Conservation (phyloP, 2,797 vertebrate species). For the Gymnothorax reevesii region DNA sequence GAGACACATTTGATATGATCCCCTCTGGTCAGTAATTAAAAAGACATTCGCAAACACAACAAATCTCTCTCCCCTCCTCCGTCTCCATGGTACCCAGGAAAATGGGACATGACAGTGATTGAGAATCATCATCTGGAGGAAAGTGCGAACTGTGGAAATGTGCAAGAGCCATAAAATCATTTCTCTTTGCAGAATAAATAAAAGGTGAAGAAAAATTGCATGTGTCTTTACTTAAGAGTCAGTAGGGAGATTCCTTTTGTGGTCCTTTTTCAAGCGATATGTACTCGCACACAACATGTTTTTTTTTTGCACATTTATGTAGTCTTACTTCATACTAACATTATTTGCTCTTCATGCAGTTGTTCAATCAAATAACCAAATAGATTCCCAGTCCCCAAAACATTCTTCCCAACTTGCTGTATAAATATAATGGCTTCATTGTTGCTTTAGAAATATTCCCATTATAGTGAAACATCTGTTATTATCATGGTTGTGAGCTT, state of each 20-base stretch:
- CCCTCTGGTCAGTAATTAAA: constrained; percentile 4
- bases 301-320: neutral
- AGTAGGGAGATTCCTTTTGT: neutral
- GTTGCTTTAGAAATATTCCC: neutral
- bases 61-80: neutral
- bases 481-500: no score
- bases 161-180: neutral
- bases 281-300: neutral
- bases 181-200: neutral
- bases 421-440: neutral
- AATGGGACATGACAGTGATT: neutral
- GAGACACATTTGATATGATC: neutral
- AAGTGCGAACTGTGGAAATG: neutral
- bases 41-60: neutral
- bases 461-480: neutral
- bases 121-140: neutral
- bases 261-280: neutral
- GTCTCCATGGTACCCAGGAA: neutral
- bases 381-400: neutral
- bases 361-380: neutral
- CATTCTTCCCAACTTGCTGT: neutral
- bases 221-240: neutral
- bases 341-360: neutral
- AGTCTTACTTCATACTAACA: neutral
- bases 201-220: neutral